Base-by-base conservation (phyloP, 2,888 invertebrate genomes). In the Diarsia dahlii region DNA sequence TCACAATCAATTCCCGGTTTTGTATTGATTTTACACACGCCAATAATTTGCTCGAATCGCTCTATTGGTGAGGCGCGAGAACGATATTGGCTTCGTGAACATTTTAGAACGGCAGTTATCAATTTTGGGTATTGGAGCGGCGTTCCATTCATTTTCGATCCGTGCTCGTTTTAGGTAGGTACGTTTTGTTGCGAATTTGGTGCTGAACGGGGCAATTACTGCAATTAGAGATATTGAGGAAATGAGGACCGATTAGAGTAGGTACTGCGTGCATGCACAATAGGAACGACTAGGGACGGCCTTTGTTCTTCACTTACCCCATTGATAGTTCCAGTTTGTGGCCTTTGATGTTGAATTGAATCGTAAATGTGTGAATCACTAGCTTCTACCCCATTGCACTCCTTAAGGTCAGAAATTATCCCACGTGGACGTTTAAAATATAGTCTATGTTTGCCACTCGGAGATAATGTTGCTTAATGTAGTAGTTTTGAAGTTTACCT, bases 11-110 rank as follows among this genome's bases (percentile, higher is more conserved):
- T 87, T 87, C 71, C 63, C 72, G 72, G 74, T 81, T 80, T 79
- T 84, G 82, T 83, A 79, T 83, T 78, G 86, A 80, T 81, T 88
- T 80, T 77, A 76, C 54, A 81, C 71, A 83, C 74, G 74, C 84
- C 79, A 76, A 78, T 86, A 79, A 83, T 86, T 86, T 74, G 54
- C 74, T 64, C 58, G 63, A 64, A 74, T 78, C 54, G 85, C 65
- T 84, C 73, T 71, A 86, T 81, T 66, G 71, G n/a, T 65, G 81
- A 74, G 70, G 63, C 74, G 58, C 68, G 73, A 62, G 65, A 78
- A 75, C 74, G 74, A 67, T 74, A 73, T 71, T 52, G 68, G 72
- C 74, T 69, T 71, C 81, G 60, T 71, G 85, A 81, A 69, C 82
- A 81, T 82, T 84, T 82, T 82, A 78, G 82, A 81, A 81, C 12